Evolutionary conservation across 2,888 invertebrate genomes (phyloP).

Genomic region (Isoperla grammatica): DNA sequence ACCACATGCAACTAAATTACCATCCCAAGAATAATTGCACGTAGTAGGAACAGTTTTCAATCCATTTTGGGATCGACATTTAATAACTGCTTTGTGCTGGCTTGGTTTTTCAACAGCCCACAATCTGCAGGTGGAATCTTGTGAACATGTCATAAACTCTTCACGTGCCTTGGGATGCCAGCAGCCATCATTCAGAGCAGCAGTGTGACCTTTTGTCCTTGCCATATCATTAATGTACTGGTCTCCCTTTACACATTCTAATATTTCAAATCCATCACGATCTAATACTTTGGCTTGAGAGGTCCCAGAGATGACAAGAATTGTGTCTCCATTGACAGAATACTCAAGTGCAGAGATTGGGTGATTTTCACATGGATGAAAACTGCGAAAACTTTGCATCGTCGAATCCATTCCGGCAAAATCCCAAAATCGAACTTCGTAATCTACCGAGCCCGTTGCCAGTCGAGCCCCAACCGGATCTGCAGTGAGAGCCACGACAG

Average conservation of each 20-base stretch:
- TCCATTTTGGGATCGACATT: constrained; percentile 81
- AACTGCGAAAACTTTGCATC: constrained; percentile 82
- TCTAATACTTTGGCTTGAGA: constrained; percentile 92
- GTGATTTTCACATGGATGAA: constrained; percentile 93
- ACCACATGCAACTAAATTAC: constrained; percentile 81
- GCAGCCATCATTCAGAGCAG: constrained; percentile 80
- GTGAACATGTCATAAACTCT: constrained; percentile 91
- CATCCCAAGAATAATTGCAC: constrained; percentile 79
- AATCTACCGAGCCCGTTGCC: constrained; percentile 90
- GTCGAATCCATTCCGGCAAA: constrained; percentile 97
- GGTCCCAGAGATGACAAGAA: constrained; percentile 88
- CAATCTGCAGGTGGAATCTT: constrained; percentile 87
- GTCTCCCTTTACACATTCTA: constrained; percentile 92
- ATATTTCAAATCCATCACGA: constrained; percentile 87
- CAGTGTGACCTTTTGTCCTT: constrained; percentile 90
- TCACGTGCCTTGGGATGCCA: constrained; percentile 91
- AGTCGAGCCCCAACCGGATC: constrained; percentile 92
- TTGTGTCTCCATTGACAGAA: constrained; percentile 88
- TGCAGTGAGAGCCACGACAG: constrained; percentile 82
- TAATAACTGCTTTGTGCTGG: constrained; percentile 76
- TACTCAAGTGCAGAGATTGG: constrained; percentile 87
- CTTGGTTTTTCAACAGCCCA: constrained; percentile 82
- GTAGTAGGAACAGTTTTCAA: constrained; percentile 79
- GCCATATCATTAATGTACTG: constrained; percentile 95
- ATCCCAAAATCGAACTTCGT: constrained; percentile 96